These are phyloP conservation scores for Schizotus pectinicornis DNA, from an alignment of 2,888 invertebrate species.

Conservation along the genomic window DNA sequence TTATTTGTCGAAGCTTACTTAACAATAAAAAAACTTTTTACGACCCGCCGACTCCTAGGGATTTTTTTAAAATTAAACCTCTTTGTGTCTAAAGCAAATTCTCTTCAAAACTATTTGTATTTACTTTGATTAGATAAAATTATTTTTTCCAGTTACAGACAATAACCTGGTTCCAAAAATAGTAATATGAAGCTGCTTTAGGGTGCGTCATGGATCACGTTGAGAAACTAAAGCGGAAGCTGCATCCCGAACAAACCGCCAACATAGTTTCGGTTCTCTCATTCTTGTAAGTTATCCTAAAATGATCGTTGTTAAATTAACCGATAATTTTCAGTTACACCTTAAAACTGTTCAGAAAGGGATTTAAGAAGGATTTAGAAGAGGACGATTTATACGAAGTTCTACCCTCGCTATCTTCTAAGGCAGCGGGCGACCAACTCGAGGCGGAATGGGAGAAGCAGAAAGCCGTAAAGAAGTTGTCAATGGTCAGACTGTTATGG, in stretches of 20 bases:
- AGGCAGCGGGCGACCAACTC: slow-evolving; percentile 58
- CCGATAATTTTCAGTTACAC: slow-evolving; percentile 64
- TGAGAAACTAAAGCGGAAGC: slow-evolving; percentile 11
- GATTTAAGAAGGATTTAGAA: slow-evolving; percentile 67
- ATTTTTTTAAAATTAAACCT: too few species aligned
- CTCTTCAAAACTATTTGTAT: too few species aligned
- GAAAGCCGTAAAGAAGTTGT: slow-evolving; percentile 31
- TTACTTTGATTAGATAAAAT: too few species aligned
- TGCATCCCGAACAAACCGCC: slow-evolving; percentile 23
- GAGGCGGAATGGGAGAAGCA: slow-evolving; percentile 39
- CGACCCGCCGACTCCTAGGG: too few species aligned
- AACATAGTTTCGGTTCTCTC: slow-evolving; percentile 21
- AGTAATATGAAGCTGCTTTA: too few species aligned
- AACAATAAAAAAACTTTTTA: too few species aligned
- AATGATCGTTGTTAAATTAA: not conserved
- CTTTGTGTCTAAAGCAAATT: too few species aligned
- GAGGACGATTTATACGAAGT: slow-evolving; percentile 66
- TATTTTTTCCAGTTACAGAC: too few species aligned
- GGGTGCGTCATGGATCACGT: slow-evolving; percentile 22
- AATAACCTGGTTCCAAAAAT: too few species aligned
- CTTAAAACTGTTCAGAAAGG: slow-evolving; percentile 68
- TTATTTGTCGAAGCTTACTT: too few species aligned
- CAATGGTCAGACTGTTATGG: slow-evolving; percentile 39
- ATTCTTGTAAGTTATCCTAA: slow-evolving; percentile 23
- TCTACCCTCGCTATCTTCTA: slow-evolving; percentile 60